Evolutionary conservation across 2,113 vertebrate species (phyloP), one percentile per base, ranked within the genome.

Genomic region (Nettapus auritus): DNA sequence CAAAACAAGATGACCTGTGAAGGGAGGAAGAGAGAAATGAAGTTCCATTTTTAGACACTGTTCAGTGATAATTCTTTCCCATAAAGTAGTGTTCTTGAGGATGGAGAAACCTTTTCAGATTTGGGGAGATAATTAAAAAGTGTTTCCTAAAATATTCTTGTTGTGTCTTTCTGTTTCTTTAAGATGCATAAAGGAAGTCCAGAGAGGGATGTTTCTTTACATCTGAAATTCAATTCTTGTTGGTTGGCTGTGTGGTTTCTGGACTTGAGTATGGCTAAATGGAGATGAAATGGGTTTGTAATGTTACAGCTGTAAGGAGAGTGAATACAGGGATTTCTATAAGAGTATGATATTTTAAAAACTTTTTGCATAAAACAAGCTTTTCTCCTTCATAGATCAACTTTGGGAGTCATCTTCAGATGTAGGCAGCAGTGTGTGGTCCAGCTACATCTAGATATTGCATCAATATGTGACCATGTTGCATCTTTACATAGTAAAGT

Each of bases 1-100:
- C 96, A 99, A 98, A 82, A 99, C 98, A 56, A 99, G 98, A 88
- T 99, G 98, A 76, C 99, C 99, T 99, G 95, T 50, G 97, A 94
- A 78, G 36, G 44, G 38, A 71, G 94, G 33, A 91, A 64, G 71
- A 95, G 80, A 94, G 70, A 31, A 96, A 81, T 26, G 55, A 81
- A 90, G 68, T 20, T 94, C 36, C 71, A 70, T 75, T 48, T 48
- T 34, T 79, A 64, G 63, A 29, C 6, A 36, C 20, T 38, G 55
- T 18, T 36, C 28, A 76, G n/a, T 34, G 62, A 60, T 5, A 66
- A 29, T 9, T 13, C 9, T 38, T 4, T 1, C 12, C 20, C 31
- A 38, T 28, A 44, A 82, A 31, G 46, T 28, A 12, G 5, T 16
- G n/a, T 8, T 21, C 62, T 60, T 46, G 29, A 68, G 73, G 68